Base-by-base conservation (phyloP, 2,888 invertebrate species). In the Gortyna flavago region DNA sequence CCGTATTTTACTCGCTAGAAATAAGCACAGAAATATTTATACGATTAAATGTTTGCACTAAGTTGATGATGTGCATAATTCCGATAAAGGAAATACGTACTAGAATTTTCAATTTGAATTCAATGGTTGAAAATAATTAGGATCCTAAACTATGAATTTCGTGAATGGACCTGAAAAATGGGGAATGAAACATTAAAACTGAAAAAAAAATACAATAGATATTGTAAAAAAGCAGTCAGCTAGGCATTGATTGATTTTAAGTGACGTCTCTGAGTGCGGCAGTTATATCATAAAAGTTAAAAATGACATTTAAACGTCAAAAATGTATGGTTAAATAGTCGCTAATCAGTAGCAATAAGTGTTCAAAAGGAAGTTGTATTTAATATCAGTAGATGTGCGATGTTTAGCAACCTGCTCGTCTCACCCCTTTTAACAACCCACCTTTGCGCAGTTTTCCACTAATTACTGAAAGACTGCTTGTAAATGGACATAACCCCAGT, bases 391-490 rank as follows among this genome's bases (percentile, higher is more conserved):
- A 90, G 90, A 87, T 92, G 90, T 85, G 87, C 72, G 85, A 78
- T 90, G 90, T 91, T 90, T 92, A 91, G 85, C 89, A 90, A 93
- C 90, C 91, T 85, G 88, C 77, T 85, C 80, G 91, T 93, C 90
- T 95, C 95, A 94, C 95, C 96, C 95, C 94, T 95, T 96, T 96
- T 95, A 94, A 95, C 92, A 92, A 88, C 94, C 91, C 92, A 90
- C 93, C 92, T 92, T 93, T 91, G 93, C 92, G 89, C 92, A 89
- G 91, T 91, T 93, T 93, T 92, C 90, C 91, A 92, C 91, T 95
- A 96, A 96, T 96, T 96, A 95, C 93, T 85, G 85, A 59, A 79
- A 75, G 73, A 66, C 75, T 48, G 16, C 32, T 51, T 18, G 75
- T 75, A 88, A 91, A 92, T 80, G 0, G 75, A 32, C 57, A 81